Base-by-base conservation (phyloP, 2,113 vertebrate genomes). In the Trichechus manatus region DNA sequence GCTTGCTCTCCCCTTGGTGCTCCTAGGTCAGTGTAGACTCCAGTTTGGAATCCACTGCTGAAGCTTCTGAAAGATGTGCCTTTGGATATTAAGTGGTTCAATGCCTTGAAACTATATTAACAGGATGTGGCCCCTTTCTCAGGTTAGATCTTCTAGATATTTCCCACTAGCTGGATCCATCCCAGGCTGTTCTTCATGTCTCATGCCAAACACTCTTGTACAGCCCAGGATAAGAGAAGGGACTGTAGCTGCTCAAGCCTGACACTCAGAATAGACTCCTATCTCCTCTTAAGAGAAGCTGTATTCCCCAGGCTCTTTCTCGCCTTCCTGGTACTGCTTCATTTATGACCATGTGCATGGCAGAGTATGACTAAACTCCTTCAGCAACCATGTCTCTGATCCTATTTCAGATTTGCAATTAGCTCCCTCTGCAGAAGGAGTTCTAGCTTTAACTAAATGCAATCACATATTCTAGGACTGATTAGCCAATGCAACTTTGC, bases 341-440 rank as follows among this genome's bases (percentile, higher is more conserved):
- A 1, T 50, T 93, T 79, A 23, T 64, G 79, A 68, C n/a, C 81
- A 6, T 33, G 53, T 11, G 50, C 50, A 23, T 75, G 82, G 56
- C 56, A 96, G 87, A 50, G 29, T 72, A 29, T 89, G 84, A 87
- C 56, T 93, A 97, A 84, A 47, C n/a, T 74, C 68, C 1, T 1
- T 29, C 0, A 92, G 97, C 59, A 93, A 70, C 15, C 53, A 22
- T 42, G 64, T 85, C 83, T 83, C 96, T 81, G 80, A 94, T 97
- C 97, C 91, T 88, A 14, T 88, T 95, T 97, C 50, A 78, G 75
- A 81, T 85, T 82, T 90, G 66, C 77, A 87, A 20, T 82, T 22
- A 36, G 20, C 68, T 97, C 36, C 82, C 74, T 86, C 14, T 61
- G 23, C 82, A 86, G 79, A 87, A 93, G 75, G 74, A 97, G 31